Evolutionary conservation across 2,113 vertebrate species (phyloP).

Genomic region (Lichenostomus cassidix): DNA sequence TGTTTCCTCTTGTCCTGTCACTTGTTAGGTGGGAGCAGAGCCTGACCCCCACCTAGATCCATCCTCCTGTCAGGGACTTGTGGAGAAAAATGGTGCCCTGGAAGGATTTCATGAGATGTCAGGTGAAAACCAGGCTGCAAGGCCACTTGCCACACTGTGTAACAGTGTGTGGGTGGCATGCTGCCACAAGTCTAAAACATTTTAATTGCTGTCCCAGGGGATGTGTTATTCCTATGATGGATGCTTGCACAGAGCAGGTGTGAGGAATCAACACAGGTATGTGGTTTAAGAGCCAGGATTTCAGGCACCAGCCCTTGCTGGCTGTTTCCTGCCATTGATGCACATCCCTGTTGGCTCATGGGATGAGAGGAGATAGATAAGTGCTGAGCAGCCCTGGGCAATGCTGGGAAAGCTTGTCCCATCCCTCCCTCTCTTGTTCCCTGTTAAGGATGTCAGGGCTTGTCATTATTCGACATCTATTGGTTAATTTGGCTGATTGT

Average conservation of each 20-base stretch:
- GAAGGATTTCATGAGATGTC: not conserved
- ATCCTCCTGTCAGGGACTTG: not conserved
- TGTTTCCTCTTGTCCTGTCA: not conserved
- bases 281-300: not conserved
- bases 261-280: not conserved
- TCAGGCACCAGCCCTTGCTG: not conserved
- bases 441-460: not conserved
- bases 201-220: not conserved
- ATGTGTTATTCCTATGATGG: not conserved
- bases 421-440: not conserved
- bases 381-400: constrained; percentile 1
- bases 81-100: not conserved
- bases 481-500: constrained; percentile 34
- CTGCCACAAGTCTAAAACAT: not conserved
- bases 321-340: not conserved
- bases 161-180: not conserved
- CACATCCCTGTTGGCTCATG: not conserved
- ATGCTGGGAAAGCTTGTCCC: not conserved
- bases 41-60: not conserved
- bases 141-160: not conserved
- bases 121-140: not conserved
- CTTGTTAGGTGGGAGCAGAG: not conserved
- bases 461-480: not conserved
- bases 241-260: not conserved
- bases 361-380: not conserved